A percentile compares a stretch with the other conserved stretches of the same genome.
Conservation (phyloP, 2,888 invertebrate species). For the Phyto melanocephala region DNA sequence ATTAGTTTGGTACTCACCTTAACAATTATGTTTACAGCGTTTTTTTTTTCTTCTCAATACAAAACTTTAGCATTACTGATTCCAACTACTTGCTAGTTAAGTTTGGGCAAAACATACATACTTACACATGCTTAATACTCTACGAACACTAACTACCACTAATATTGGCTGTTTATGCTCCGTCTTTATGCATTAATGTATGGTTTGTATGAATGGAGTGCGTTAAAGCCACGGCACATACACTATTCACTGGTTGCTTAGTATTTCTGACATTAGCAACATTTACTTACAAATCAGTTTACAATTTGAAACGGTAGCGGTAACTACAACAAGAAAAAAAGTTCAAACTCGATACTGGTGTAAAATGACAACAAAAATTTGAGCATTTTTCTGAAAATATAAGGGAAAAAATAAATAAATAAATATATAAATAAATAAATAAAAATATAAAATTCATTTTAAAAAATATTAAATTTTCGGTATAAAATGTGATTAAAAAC, state of each 20-base stretch:
- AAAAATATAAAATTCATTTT: too few relatives aligned
- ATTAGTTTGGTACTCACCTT: too few relatives aligned
- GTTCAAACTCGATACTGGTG: not conserved
- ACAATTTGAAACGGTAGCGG: conserved; percentile 56
- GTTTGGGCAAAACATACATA: conserved; percentile 37
- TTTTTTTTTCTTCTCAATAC: not conserved
- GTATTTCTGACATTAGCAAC: conserved; percentile 51
- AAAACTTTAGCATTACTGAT: conserved; percentile 25
- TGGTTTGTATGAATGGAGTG: conserved; percentile 39
- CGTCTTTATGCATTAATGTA: not conserved
- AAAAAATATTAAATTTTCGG: too few relatives aligned
- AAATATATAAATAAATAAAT: too few relatives aligned
- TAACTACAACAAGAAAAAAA: conserved; percentile 56
- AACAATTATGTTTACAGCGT: too few relatives aligned
- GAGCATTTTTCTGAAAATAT: conserved; percentile 1
- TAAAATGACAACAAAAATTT: not conserved
- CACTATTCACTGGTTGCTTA: conserved; percentile 56
- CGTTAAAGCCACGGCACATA: conserved; percentile 41
- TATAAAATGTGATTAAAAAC: not conserved
- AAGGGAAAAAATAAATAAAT: not conserved
- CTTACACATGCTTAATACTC: not conserved
- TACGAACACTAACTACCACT: conserved; percentile 27
- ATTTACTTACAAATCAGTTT: conserved; percentile 59
- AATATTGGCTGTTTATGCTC: conserved; percentile 24
- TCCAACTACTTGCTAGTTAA: not conserved